Conservation (phyloP, 2,888 invertebrate genomes). For the Aelia acuminata region DNA sequence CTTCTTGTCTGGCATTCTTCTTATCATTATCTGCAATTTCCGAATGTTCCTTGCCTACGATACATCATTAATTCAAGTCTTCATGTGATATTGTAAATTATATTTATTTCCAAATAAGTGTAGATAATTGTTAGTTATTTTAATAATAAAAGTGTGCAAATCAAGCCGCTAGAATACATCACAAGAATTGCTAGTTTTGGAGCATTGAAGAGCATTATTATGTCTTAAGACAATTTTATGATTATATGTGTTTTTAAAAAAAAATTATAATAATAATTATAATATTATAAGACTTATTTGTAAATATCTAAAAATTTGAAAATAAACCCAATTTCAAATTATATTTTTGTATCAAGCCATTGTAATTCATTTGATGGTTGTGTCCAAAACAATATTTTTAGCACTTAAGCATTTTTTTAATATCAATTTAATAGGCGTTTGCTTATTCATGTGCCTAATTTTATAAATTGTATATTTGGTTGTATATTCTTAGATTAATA, state of each 20-base stretch:
- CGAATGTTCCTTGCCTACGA: background rate
- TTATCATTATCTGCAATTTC: background rate
- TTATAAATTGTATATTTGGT: slow-evolving; percentile 52
- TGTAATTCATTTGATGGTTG: slow-evolving; percentile 51
- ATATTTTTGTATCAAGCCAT: slow-evolving; percentile 54
- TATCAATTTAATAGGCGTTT: slow-evolving; percentile 42
- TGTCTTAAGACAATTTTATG: background rate
- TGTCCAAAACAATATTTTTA: slow-evolving; percentile 52
- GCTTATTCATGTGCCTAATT: slow-evolving; percentile 44
- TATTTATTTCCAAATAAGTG: slow-evolving; percentile 29
- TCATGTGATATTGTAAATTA: slow-evolving; percentile 14
- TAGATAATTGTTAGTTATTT: slow-evolving; percentile 6
- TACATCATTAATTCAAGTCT: slow-evolving; percentile 22
- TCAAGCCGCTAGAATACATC: background rate
- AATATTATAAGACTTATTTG: slow-evolving; percentile 25
- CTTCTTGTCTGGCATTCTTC: background rate
- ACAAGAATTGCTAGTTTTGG: background rate
- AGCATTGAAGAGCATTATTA: background rate
- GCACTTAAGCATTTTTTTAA: slow-evolving; percentile 32
- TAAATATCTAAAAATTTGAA: slow-evolving; percentile 45
- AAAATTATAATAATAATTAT: too few relatives aligned
- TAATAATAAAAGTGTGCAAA: background rate
- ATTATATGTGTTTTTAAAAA: background rate
- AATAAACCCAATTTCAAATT: slow-evolving; percentile 24
- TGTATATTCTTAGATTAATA: slow-evolving; percentile 50